Evolutionary conservation across 1,140 invertebrate genomes (phyloP), one percentile per base, ranked within the genome.

Genomic region (Hyposmocoma kahamanoa): DNA sequence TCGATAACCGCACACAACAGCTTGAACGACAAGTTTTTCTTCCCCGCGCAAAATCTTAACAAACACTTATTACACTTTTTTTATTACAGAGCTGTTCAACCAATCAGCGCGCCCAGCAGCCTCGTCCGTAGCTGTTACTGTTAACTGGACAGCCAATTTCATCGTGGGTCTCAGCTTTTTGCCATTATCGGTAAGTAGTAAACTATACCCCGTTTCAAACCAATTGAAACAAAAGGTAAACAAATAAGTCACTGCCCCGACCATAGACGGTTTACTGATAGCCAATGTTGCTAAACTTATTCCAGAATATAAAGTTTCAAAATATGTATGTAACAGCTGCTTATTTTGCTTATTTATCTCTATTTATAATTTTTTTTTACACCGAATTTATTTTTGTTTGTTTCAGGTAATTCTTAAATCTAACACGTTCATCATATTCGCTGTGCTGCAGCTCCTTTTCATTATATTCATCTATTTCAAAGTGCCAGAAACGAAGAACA

Each of bases 401-500:
- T 74, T 67, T 8, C 69, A 82, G 78, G 18, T 57, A 8, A 26
- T 67, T 0, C 47, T 82, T 0, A 67, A 67, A 0, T 55, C 67
- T 17, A 93, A 95, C 61, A 94, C 95, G 1, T 99, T 99, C 89
- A 90, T 98, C 69, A 96, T 97, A 65, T 99, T 99, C 88, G 96
- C 95, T 74, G 92, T 92, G 52, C 92, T 98, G 62, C 91, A 98
- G 77, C 92, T 95, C 17, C 87, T 97, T 64, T 99, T 98, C 38
- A 96, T 95, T 90, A 90, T 96, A 56, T 98, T 98, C 88, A 97
- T 96, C 17, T 96, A 96, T 80, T 93, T 94, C 79, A 96, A 96
- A 88, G 95, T 99, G 44, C 97, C 97, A 38, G 97, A 99, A 89
- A 99, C 97, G 36, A 98, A 98, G 87, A 98, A 98, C 83, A 97